Evolutionary conservation across 2,797 vertebrate genomes (phyloP).

Genomic region (Sebastes itinus): DNA sequence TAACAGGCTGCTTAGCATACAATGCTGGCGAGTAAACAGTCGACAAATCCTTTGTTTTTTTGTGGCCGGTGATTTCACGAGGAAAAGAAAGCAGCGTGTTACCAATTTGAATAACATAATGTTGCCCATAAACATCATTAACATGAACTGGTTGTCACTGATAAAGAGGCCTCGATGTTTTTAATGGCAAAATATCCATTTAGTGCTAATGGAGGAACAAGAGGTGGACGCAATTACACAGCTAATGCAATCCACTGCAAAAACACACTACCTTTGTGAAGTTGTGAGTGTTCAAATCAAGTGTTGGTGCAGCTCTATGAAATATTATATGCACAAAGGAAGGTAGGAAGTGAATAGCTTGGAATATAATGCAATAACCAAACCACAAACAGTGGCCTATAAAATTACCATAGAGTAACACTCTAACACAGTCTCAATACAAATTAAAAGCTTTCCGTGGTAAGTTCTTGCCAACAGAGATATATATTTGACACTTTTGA

Average conservation of each 20-base stretch:
- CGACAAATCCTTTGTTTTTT: conserved; percentile 19
- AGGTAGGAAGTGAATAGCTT: not conserved
- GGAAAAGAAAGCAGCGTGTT: conserved; percentile 11
- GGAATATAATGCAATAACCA: not conserved
- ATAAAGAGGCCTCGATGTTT: not conserved
- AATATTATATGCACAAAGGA: not conserved
- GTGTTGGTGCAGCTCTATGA: not conserved
- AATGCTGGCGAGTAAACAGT: conserved; percentile 26
- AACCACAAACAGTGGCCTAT: not conserved
- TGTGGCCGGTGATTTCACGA: conserved; percentile 16
- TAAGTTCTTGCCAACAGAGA: not conserved
- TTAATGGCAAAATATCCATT: conserved; percentile 1
- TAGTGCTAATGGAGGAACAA: not conserved
- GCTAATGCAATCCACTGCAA: not conserved
- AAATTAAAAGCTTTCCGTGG: not conserved
- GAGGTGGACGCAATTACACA: not conserved
- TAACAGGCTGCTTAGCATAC: conserved; percentile 53
- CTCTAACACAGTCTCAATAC: not conserved
- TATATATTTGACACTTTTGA: not conserved
- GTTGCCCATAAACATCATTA: conserved; percentile 4
- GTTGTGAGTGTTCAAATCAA: not conserved
- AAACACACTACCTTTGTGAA: not conserved
- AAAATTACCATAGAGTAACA: not conserved
- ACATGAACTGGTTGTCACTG: not conserved
- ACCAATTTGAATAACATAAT: not conserved